Conservation (phyloP, 2,797 vertebrate genomes). For the Chelon auratus region DNA sequence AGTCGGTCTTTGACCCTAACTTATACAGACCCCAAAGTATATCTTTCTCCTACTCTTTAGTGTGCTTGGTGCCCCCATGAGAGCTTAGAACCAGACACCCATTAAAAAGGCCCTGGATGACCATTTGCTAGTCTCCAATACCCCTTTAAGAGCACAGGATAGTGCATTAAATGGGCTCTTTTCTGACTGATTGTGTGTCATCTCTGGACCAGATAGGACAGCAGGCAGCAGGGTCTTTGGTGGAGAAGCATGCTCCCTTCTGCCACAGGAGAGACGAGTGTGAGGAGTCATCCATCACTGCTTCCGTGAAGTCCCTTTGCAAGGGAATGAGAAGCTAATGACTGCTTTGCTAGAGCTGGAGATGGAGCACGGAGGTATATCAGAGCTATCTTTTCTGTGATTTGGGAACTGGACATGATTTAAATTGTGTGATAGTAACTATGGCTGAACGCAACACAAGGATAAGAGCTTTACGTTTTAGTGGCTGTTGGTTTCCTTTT, state of each 20-base stretch:
- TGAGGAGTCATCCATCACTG: conserved; percentile 80
- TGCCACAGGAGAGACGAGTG: conserved; percentile 73
- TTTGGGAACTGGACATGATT: conserved; percentile 21
- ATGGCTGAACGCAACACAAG: neutral
- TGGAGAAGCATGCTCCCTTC: conserved; percentile 59
- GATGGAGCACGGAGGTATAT: conserved; percentile 38
- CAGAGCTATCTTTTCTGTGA: conserved; percentile 23
- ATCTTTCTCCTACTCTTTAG: conserved; percentile 31
- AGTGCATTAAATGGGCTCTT: conserved; percentile 68
- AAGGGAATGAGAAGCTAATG: conserved; percentile 66
- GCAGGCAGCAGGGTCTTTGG: conserved; percentile 61
- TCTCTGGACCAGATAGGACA: conserved; percentile 72
- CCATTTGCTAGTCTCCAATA: conserved; percentile 65
- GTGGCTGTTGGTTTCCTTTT: conserved; percentile 33
- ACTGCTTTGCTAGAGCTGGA: conserved; percentile 58
- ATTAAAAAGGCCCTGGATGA: conserved; percentile 71
- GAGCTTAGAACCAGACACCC: conserved; percentile 60
- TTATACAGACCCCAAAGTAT: conserved; percentile 64
- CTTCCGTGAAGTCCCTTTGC: conserved; percentile 62
- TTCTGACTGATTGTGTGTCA: conserved; percentile 71
- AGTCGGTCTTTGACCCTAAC: conserved; percentile 60
- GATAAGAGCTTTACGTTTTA: conserved; percentile 11
- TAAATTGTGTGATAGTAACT: conserved; percentile 24
- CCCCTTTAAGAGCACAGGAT: conserved; percentile 58
- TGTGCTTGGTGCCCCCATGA: conserved; percentile 40